Evolutionary conservation across 2,113 vertebrate genomes (phyloP), one percentile per base, ranked within the genome.

Genomic region (Plectropomus leopardus): DNA sequence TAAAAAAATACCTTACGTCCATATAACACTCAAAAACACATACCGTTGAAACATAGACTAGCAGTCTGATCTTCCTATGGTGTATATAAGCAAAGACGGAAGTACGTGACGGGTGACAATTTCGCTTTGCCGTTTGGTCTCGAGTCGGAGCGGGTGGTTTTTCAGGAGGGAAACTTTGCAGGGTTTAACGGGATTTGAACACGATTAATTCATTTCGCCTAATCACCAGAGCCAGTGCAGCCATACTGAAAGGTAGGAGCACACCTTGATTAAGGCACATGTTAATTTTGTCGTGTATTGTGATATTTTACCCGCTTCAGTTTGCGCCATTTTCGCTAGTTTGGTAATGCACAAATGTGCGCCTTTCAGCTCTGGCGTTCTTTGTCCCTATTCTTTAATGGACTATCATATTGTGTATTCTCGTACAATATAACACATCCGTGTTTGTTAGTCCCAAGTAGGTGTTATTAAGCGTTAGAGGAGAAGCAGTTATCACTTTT

Each of bases 111-210:
- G 16, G 83, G 24, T 85, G 34, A 88, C n/a, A 48, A 19, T 88
- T 58, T 89, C 26, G 61, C 57, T 68, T 57, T 61, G 47, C 53
- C 71, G 57, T 84, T 72, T 84, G 57, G 57, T 76, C 89, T 94
- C 82, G 92, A 93, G 85, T 93, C 86, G 93, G 90, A 95, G 92
- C 94, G 93, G 91, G 83, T 94, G 94, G 85, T 94, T 94, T 90
- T 96, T 94, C 94, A 92, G 94, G 94, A 95, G 95, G 95, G 95
- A 96, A 96, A 96, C 94, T 95, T 95, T 93, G 83, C 87, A 77
- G 87, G 91, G 82, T 95, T 95, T 94, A 91, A 94, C 94, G 78
- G 91, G 93, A 95, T 94, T 92, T 86, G 90, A 91, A 86, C 87
- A 82, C 92, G 89, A 86, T 80, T 84, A 82, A 83, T 84, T 86